Evolutionary conservation across 2,888 invertebrate species (phyloP).

Genomic region (Phengaris alcon): DNA sequence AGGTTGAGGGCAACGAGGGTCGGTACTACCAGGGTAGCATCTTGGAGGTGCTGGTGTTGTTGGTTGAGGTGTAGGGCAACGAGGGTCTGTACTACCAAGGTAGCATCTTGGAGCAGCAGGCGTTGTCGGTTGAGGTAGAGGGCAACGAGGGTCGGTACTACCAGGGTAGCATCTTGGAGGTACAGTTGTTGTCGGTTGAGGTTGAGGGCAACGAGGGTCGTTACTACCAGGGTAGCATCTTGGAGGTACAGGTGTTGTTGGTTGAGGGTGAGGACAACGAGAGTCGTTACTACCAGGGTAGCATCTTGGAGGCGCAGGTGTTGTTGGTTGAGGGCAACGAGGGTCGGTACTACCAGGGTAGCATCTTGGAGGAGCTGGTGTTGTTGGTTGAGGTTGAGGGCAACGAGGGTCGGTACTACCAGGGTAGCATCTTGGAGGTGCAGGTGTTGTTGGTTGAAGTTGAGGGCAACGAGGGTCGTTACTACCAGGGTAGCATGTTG

Average conservation of each 20-base stretch:
- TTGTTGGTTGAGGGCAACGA: conserved; percentile 43
- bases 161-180: conserved; percentile 47
- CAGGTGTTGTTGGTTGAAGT: conserved; percentile 47
- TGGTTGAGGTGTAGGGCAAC: conserved; percentile 42
- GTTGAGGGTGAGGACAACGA: conserved; percentile 39
- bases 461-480: conserved; percentile 47
- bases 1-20: conserved; percentile 40
- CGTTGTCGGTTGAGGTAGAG: conserved; percentile 47
- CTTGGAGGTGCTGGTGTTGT: conserved; percentile 37
- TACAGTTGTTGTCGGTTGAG: no score
- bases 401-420: conserved; percentile 43
- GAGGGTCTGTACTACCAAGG: conserved; percentile 42
- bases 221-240: conserved; percentile 48
- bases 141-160: conserved; percentile 46
- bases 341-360: conserved; percentile 45
- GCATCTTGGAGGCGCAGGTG: conserved; percentile 48
- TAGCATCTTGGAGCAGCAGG: conserved; percentile 44
- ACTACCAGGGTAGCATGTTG: conserved; percentile 46
- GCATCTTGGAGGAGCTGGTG: conserved; percentile 39
- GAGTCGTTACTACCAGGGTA: conserved; percentile 52
- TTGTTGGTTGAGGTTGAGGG: conserved; percentile 39
- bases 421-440: conserved; percentile 43
- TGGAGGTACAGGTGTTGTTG: conserved; percentile 40
- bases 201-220: conserved; percentile 51
- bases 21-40: conserved; percentile 46